These are phyloP conservation scores for Rhyacophila brunnea DNA, from an alignment of 1,140 invertebrate species.

Conservation along the genomic window DNA sequence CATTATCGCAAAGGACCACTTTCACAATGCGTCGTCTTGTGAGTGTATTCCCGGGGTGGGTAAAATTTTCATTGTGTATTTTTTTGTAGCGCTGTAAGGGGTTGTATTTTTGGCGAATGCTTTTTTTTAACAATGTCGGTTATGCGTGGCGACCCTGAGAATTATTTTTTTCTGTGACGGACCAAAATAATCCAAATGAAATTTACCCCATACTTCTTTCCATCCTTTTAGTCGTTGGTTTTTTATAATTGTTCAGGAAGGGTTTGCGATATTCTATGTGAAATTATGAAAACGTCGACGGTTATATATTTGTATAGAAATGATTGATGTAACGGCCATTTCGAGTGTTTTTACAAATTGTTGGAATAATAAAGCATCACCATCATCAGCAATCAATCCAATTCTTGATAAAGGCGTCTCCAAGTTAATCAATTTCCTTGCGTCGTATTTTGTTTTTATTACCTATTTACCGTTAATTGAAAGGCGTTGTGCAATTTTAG, in stretches of 20 bases:
- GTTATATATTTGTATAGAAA: constrained; percentile 5
- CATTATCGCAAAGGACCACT: not conserved
- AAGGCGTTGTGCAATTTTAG: too few species aligned
- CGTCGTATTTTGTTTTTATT: too few species aligned
- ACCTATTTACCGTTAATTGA: too few species aligned
- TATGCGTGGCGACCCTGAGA: constrained; percentile 28
- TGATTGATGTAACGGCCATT: constrained; percentile 9
- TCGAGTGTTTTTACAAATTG: constrained; percentile 6
- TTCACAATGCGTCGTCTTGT: not conserved
- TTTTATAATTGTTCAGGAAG: not conserved
- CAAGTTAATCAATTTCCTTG: too few species aligned
- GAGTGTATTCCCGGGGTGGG: too few species aligned
- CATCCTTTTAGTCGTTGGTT: not conserved
- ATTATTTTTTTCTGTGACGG: constrained; percentile 4
- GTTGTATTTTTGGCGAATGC: constrained; percentile 15
- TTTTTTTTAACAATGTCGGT: constrained; percentile 19
- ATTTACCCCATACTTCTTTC: too few species aligned
- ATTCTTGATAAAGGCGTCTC: too few species aligned
- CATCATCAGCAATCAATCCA: too few species aligned
- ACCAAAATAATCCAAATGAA: too few species aligned
- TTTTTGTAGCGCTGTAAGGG: constrained; percentile 14
- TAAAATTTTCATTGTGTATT: constrained; percentile 7
- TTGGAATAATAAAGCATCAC: too few species aligned
- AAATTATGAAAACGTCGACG: constrained; percentile 24
- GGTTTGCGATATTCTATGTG: constrained; percentile 21